Evolutionary conservation across 2,113 vertebrate species (phyloP).

Genomic region (Psophia crepitans): DNA sequence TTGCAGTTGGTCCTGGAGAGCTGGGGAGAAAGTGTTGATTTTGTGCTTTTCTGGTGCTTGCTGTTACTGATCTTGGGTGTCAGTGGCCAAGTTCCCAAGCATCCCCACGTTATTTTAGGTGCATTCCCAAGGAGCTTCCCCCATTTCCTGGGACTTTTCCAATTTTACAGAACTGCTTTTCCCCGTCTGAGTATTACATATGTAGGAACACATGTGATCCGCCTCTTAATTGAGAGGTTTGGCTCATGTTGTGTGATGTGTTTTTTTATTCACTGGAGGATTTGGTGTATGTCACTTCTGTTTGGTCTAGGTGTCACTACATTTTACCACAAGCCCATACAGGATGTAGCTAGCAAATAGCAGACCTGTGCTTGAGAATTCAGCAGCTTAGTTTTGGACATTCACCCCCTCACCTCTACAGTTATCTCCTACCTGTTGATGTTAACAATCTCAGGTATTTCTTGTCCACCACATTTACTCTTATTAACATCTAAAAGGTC

Average conservation of each 20-base stretch:
- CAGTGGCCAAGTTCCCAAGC: background rate
- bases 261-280: background rate
- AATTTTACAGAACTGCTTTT: background rate
- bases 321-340: background rate
- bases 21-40: background rate
- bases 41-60: background rate
- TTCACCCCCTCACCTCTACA: background rate
- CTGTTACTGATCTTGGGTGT: background rate
- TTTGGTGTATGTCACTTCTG: background rate
- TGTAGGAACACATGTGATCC: background rate
- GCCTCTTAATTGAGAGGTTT: background rate
- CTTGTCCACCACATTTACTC: background rate
- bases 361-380: background rate
- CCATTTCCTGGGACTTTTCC: background rate
- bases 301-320: background rate
- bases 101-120: background rate
- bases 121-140: background rate
- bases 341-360: background rate
- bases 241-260: background rate
- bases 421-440: background rate
- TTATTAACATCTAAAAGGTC: background rate
- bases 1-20: background rate
- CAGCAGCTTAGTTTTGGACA: background rate
- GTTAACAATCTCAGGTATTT: background rate
- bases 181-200: background rate